phyloP scores from a whole-genome alignment of 2,113 vertebrate genomes.

The Anthoscopus minutus region DNA sequence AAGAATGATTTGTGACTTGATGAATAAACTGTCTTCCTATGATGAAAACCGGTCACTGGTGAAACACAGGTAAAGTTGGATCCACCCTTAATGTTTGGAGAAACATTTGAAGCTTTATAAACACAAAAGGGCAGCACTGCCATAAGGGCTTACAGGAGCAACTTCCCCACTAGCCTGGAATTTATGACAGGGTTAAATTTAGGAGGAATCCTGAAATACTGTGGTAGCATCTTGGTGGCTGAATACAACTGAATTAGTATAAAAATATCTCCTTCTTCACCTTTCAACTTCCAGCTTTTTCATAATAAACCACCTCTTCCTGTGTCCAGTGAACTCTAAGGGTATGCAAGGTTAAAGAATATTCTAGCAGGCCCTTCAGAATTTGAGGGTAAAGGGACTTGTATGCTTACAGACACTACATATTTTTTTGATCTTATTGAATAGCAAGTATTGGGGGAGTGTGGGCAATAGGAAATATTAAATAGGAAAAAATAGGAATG shows the following conservation, averaged over 20 bases:
- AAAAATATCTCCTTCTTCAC: background rate
- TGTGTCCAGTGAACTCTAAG: background rate
- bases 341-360: background rate
- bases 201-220: background rate
- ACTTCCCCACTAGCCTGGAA: background rate
- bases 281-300: background rate
- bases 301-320: background rate
- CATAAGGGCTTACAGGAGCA: background rate
- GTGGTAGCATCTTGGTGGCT: background rate
- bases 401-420: background rate
- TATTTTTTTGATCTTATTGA: background rate
- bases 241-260: conserved; percentile 11
- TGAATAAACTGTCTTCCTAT: background rate
- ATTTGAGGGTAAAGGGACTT: background rate
- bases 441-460: background rate
- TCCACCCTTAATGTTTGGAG: background rate
- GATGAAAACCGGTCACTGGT: background rate
- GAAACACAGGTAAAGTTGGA: background rate
- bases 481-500: background rate
- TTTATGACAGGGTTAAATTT: background rate
- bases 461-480: too few relatives aligned
- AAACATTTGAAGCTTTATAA: background rate
- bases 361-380: background rate
- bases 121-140: background rate
- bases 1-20: background rate